Base-by-base conservation (phyloP, 2,888 invertebrate genomes). In the Rhingia rostrata region DNA sequence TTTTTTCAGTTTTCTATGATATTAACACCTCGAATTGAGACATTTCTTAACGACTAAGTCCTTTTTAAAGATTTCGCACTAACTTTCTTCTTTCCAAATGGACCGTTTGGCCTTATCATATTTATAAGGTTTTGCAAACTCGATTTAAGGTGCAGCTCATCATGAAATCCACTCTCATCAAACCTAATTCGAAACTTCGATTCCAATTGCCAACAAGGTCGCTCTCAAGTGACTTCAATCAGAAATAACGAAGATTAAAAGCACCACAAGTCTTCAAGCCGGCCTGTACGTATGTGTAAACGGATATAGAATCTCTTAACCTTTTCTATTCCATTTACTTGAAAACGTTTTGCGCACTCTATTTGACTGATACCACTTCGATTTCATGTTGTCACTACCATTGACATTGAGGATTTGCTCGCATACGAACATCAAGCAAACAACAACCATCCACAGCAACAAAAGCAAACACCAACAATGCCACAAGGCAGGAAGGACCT, bases 171-270 rank as follows among this genome's bases (percentile, higher is more conserved):
- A 12, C 4, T 22, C 47, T 4, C 0, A 41, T 58, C 41, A 22
- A n/a, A n/a, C 30, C 10, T 30, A 41, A 22, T 63, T 22, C 22
- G 22, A 85, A 87, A 81, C 86, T 87, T 86, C 87, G 89, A 89
- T 9, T 89, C 86, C 87, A 89, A 88, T 88, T 88, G 14, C 60
- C 22, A 47, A 6, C 51, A 37, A 30, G 56, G 88, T 88, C 86
- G 87, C 88, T 88, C 67, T 53, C 47, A 41, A 87, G 87, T 87
- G 88, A 87, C 86, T 88, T 87, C 73, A 79, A 69, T 39, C 41
- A 67, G 67, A 78, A 73, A 60, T 56, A 78, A 83, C 61, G 33
- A 54, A 78, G 22, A 78, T 78, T 72, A 77, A 73, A 37, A 43
- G 54, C 22, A 22, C 22, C 22, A 22, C 22, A 22, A 22, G 22